Conservation (phyloP, 2,113 vertebrate species). For the Paratilapia polleni region DNA sequence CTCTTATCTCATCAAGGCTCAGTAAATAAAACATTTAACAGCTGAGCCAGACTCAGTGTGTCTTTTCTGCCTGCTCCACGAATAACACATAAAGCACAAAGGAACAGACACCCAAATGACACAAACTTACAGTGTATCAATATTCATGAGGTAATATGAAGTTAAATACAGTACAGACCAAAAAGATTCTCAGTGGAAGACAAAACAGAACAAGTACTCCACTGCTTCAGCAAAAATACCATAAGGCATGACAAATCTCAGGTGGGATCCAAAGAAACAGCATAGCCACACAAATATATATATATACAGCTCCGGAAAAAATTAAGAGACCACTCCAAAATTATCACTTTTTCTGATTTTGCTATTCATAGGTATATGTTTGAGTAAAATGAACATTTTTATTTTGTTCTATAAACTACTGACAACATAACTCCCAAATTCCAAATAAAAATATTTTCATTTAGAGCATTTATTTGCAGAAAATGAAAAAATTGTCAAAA, state of each 20-base stretch:
- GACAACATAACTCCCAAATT: no score
- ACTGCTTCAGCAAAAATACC: slow-evolving; percentile 42
- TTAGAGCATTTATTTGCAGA: no score
- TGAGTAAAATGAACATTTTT: no score
- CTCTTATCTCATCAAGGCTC: slow-evolving; percentile 76
- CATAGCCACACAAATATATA: slow-evolving; percentile 17
- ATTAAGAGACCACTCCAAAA: no score
- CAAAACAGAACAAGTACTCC: slow-evolving; percentile 30
- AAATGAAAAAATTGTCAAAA: no score
- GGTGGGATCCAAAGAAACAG: slow-evolving; percentile 28
- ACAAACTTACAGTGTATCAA: slow-evolving; percentile 7
- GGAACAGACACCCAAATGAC: slow-evolving; percentile 10
- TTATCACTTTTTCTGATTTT: no score
- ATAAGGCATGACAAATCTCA: slow-evolving; percentile 53
- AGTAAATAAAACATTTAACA: slow-evolving; percentile 79
- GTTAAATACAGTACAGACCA: slow-evolving; percentile 12
- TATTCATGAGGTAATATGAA: slow-evolving; percentile 15
- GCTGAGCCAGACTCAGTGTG: slow-evolving; percentile 45
- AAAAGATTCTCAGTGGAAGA: slow-evolving; percentile 8
- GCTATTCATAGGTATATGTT: no score
- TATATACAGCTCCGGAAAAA: no score
- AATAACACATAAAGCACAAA: slow-evolving; percentile 12
- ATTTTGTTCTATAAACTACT: no score
- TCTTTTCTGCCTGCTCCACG: slow-evolving; percentile 17
- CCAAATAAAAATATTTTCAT: no score